Percentiles rank a stretch among this genome's conserved stretches.
Evolutionary conservation across 2,888 invertebrate genomes (phyloP).

Genomic region (Caenorhabditis sp.): DNA sequence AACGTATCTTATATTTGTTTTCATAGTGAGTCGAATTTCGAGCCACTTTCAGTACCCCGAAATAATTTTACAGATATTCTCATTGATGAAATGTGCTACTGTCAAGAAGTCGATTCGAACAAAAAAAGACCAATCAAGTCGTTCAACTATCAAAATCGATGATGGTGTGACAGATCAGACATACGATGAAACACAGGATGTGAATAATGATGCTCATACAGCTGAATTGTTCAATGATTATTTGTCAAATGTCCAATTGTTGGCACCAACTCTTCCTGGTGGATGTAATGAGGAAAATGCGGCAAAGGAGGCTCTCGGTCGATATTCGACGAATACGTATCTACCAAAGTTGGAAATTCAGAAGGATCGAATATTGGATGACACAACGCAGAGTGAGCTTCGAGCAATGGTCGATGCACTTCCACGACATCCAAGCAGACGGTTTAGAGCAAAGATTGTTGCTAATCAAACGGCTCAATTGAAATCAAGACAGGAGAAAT

Average conservation of each 20-base stretch:
- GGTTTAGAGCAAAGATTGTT: neutral
- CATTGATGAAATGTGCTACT: neutral
- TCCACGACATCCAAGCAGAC: neutral
- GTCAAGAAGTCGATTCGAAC: neutral
- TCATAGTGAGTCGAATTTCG: neutral
- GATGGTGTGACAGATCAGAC: too few species aligned
- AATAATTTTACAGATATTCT: neutral
- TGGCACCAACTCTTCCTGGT: slow-evolving; percentile 24
- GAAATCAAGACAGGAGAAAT: neutral
- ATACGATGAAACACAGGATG: neutral
- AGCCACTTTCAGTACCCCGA: neutral
- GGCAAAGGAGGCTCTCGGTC: slow-evolving; percentile 30
- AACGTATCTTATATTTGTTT: neutral
- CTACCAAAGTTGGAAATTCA: slow-evolving; percentile 31
- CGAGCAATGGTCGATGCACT: neutral
- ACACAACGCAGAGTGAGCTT: neutral
- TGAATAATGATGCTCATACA: neutral
- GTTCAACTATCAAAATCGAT: too few species aligned
- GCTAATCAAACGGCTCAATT: neutral
- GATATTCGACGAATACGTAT: slow-evolving; percentile 29
- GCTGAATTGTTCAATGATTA: neutral
- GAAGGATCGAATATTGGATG: slow-evolving; percentile 12
- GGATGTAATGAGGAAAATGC: slow-evolving; percentile 38
- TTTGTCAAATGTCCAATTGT: neutral
- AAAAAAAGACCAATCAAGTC: too few species aligned